A percentile compares a stretch with the other conserved stretches of the same genome.
Evolutionary conservation across 2,797 vertebrate species (phyloP).

Genomic region (Diplodus puntazzo): DNA sequence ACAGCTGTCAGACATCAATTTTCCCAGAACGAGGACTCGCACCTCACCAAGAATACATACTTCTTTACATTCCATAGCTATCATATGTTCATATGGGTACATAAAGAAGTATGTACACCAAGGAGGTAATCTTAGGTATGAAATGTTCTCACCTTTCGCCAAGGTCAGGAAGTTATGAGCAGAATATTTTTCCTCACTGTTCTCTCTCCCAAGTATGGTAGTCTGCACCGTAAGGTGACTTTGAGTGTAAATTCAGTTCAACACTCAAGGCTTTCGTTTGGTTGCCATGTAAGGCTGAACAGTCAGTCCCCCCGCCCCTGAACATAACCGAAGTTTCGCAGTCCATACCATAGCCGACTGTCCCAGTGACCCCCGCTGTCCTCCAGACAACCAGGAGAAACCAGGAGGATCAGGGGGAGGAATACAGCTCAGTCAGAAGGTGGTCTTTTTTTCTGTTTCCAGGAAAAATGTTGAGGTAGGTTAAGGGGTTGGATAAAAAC

Average conservation of each 20-base stretch:
- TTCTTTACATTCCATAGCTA: slow-evolving; percentile 99
- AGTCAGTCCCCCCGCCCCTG: slow-evolving; percentile 73
- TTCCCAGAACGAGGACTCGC: slow-evolving; percentile 79
- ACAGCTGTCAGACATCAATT: slow-evolving; percentile 54
- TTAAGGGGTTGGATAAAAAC: slow-evolving; percentile 28
- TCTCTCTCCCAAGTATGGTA: slow-evolving; percentile 83
- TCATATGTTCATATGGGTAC: slow-evolving; percentile 99
- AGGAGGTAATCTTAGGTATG: slow-evolving; percentile 87
- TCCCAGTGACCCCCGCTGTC: slow-evolving; percentile 84
- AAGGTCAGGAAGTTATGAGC: slow-evolving; percentile 79
- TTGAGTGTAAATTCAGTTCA: slow-evolving; percentile 86
- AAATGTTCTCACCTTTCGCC: slow-evolving; percentile 80
- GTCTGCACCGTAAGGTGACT: slow-evolving; percentile 85
- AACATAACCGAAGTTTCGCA: slow-evolving; percentile 77
- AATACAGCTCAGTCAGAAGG: slow-evolving; percentile 49
- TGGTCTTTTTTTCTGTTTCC: slow-evolving; percentile 63
- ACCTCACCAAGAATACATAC: slow-evolving; percentile 99
- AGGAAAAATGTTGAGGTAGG: slow-evolving; percentile 47
- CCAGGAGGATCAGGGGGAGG: slow-evolving; percentile 59
- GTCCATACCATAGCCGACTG: slow-evolving; percentile 81
- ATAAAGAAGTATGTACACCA: slow-evolving; percentile 99
- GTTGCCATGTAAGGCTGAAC: slow-evolving; percentile 84
- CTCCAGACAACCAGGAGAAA: slow-evolving; percentile 79
- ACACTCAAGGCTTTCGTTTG: slow-evolving; percentile 82
- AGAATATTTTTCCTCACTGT: slow-evolving; percentile 69